A percentile compares a stretch with the other conserved stretches of the same genome.
These are phyloP conservation scores for Scophthalmus maximus DNA, from an alignment of 2,113 vertebrate genomes.

Conservation along the genomic window DNA sequence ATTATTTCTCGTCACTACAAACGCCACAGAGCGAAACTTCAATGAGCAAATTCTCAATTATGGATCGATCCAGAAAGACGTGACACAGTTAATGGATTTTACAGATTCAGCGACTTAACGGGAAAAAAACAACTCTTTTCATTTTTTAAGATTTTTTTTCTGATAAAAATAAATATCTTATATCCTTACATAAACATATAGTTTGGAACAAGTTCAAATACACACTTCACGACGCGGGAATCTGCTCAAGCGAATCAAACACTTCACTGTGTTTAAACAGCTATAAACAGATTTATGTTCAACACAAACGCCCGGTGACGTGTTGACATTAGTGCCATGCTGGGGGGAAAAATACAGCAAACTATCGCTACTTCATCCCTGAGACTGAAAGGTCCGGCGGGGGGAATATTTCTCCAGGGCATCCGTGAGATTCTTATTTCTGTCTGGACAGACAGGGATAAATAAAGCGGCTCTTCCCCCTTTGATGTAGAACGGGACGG, in stretches of 20 bases:
- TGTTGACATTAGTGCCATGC: not conserved
- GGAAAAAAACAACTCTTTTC: no score
- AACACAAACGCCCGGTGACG: slow-evolving; percentile 14
- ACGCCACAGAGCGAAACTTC: not conserved
- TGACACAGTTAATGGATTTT: no score
- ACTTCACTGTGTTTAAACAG: slow-evolving; percentile 15
- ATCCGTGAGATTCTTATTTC: not conserved
- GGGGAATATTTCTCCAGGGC: not conserved
- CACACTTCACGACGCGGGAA: no score
- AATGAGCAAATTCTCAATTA: slow-evolving; percentile 20
- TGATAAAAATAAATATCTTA: no score
- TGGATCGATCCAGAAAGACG: no score
- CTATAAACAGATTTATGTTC: slow-evolving; percentile 2
- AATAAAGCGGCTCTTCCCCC: slow-evolving; percentile 33
- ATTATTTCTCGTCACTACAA: slow-evolving; percentile 50
- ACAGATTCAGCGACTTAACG: no score
- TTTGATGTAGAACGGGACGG: slow-evolving; percentile 57
- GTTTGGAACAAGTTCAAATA: no score
- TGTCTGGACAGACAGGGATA: slow-evolving; percentile 11
- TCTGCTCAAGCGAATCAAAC: no score
- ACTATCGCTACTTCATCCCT: not conserved
- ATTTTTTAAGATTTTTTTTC: no score
- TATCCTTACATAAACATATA: no score
- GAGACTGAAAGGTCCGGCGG: not conserved
- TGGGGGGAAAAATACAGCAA: not conserved